Percentiles rank a stretch among this genome's conserved stretches.
These are phyloP conservation scores for Indicator maculatus DNA, from an alignment of 2,113 vertebrate genomes.

Conservation along the genomic window DNA sequence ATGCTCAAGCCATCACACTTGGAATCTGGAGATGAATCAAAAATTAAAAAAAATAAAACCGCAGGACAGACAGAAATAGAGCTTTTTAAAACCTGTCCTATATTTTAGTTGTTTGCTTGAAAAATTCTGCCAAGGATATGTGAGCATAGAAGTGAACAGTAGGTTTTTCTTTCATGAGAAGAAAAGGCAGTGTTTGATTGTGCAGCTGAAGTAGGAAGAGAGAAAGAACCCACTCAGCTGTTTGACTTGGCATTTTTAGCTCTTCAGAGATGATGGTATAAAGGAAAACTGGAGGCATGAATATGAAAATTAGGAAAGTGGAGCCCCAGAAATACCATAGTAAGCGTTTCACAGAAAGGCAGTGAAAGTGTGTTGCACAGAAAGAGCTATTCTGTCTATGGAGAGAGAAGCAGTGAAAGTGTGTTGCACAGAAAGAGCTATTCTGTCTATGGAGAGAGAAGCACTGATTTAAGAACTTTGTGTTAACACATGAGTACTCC, in stretches of 20 bases:
- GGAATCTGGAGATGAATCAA: background rate
- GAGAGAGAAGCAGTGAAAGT: background rate
- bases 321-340: background rate
- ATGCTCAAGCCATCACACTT: background rate
- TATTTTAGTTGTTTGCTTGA: background rate
- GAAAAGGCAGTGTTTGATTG: background rate
- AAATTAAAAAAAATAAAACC: background rate
- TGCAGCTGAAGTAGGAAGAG: background rate
- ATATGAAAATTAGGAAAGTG: background rate
- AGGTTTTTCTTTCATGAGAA: background rate
- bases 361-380: background rate
- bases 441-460: background rate
- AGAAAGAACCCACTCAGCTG: background rate
- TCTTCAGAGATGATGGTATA: background rate
- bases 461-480: background rate
- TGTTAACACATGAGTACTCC: background rate
- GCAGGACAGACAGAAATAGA: background rate
- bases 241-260: background rate
- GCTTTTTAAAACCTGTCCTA: background rate
- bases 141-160: background rate
- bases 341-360: background rate
- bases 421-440: background rate
- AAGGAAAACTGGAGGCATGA: background rate
- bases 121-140: background rate
- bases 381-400: background rate